phyloP scores from a whole-genome alignment of 2,888 invertebrate genomes.

The Mamestra brassicae region DNA sequence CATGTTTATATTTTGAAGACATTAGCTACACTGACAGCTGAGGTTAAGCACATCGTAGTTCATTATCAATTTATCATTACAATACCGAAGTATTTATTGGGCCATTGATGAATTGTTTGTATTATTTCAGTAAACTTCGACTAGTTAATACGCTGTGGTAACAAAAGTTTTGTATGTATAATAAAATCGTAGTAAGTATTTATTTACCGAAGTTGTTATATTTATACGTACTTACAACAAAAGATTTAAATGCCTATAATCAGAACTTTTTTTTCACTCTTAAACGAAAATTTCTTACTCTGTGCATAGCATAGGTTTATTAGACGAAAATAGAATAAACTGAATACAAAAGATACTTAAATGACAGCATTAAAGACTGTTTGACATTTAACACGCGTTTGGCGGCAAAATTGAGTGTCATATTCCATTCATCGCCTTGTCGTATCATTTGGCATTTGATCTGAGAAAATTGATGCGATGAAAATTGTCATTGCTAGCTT shows the following conservation, averaged over 20 bases:
- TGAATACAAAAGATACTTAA: slow-evolving; percentile 7
- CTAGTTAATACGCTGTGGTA: neutral
- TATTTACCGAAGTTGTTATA: neutral
- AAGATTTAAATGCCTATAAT: neutral
- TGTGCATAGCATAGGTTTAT: neutral
- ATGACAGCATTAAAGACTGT: neutral
- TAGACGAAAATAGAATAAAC: neutral
- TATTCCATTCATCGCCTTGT: slow-evolving; percentile 52
- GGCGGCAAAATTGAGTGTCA: slow-evolving; percentile 46
- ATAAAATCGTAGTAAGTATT: neutral
- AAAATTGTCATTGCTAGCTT: slow-evolving; percentile 7
- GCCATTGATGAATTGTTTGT: slow-evolving; percentile 28
- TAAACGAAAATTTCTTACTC: neutral
- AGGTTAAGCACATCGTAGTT: slow-evolving; percentile 48
- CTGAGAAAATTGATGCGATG: slow-evolving; percentile 23
- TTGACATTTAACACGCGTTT: slow-evolving; percentile 31
- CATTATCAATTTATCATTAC: slow-evolving; percentile 48
- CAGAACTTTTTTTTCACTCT: neutral
- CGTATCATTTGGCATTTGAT: slow-evolving; percentile 50
- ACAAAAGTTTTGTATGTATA: neutral
- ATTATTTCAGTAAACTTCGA: slow-evolving; percentile 7
- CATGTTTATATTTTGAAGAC: slow-evolving; percentile 42
- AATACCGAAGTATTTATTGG: slow-evolving; percentile 16
- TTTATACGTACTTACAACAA: neutral
- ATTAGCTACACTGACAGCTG: slow-evolving; percentile 31